These are phyloP conservation scores for Odontomyia ornata DNA, from an alignment of 2,888 invertebrate genomes.

Conservation along the genomic window DNA sequence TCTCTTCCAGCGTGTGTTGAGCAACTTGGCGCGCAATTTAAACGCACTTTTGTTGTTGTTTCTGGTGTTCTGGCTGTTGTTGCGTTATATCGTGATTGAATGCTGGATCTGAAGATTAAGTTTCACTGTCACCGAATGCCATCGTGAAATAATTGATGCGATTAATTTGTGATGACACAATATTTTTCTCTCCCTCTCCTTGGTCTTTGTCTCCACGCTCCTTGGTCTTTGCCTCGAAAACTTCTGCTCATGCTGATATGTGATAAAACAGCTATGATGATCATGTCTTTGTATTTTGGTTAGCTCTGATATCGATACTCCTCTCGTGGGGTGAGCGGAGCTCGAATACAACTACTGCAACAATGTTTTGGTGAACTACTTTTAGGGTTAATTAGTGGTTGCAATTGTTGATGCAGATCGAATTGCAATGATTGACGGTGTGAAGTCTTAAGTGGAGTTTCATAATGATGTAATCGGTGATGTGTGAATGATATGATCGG, in stretches of 20 bases:
- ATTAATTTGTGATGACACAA: slow-evolving; percentile 43
- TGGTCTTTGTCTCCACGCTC: no score
- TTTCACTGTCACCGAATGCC: slow-evolving; percentile 38
- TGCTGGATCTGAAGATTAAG: slow-evolving; percentile 44
- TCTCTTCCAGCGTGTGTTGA: slow-evolving; percentile 2
- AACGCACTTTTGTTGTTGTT: background rate
- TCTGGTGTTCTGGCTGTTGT: background rate
- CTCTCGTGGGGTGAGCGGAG: background rate
- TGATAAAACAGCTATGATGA: slow-evolving; percentile 8
- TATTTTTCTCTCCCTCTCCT: slow-evolving; percentile 19
- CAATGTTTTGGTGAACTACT: slow-evolving; percentile 16
- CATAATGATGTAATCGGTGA: background rate
- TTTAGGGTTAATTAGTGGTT: slow-evolving; percentile 30
- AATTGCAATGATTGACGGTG: background rate
- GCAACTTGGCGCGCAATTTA: background rate
- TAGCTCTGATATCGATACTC: slow-evolving; percentile 13
- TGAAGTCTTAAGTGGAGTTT: background rate
- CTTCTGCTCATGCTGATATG: background rate
- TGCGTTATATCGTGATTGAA: slow-evolving; percentile 30
- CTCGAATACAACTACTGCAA: background rate
- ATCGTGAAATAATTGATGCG: slow-evolving; percentile 43
- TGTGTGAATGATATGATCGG: background rate
- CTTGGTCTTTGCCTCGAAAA: background rate
- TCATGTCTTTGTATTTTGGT: background rate
- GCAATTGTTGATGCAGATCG: background rate